Percentiles rank a stretch among this genome's conserved stretches.
Evolutionary conservation across 2,888 invertebrate species (phyloP).

Genomic region (Sinopyrophorus schimmeli): DNA sequence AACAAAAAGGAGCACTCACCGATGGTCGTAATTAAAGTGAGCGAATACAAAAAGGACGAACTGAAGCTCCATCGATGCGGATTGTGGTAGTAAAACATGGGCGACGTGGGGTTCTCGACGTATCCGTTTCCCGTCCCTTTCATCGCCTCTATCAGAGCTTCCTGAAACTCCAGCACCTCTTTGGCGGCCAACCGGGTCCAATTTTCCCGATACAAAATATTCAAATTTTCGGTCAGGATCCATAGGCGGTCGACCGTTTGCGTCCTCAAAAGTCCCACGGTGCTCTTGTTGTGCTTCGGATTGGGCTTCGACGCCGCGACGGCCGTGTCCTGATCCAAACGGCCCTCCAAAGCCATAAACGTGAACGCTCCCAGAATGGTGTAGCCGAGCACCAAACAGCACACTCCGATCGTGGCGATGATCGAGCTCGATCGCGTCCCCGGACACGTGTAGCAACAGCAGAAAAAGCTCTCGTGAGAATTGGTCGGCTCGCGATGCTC

Average conservation of each 20-base stretch:
- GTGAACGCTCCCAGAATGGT: conserved; percentile 90
- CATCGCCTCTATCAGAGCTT: conserved; percentile 60
- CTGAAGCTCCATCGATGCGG: conserved; percentile 87
- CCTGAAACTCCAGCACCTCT: conserved; percentile 84
- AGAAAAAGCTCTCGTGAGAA: conserved; percentile 48
- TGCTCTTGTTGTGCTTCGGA: conserved; percentile 52
- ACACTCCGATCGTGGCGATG: conserved; percentile 79
- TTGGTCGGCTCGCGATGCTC: conserved; percentile 44
- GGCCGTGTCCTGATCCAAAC: conserved; percentile 59
- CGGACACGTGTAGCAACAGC: conserved; percentile 63
- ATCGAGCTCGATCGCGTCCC: conserved; percentile 62
- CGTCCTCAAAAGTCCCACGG: conserved; percentile 59
- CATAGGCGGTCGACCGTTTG: conserved; percentile 80
- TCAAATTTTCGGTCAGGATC: conserved; percentile 85
- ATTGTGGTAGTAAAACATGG: conserved; percentile 48
- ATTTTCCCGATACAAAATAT: conserved; percentile 87
- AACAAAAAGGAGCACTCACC: conserved; percentile 64
- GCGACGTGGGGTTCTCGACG: conserved; percentile 53
- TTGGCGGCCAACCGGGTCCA: conserved; percentile 89
- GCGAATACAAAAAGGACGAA: conserved; percentile 88
- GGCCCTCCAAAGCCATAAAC: conserved; percentile 82
- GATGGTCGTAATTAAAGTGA: conserved; percentile 92
- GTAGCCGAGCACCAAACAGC: conserved; percentile 85
- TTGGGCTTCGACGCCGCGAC: conserved; percentile 68
- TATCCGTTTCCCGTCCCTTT: conserved; percentile 40